Evolutionary conservation across 2,113 vertebrate genomes (phyloP).

Genomic region (Numenius arquata): DNA sequence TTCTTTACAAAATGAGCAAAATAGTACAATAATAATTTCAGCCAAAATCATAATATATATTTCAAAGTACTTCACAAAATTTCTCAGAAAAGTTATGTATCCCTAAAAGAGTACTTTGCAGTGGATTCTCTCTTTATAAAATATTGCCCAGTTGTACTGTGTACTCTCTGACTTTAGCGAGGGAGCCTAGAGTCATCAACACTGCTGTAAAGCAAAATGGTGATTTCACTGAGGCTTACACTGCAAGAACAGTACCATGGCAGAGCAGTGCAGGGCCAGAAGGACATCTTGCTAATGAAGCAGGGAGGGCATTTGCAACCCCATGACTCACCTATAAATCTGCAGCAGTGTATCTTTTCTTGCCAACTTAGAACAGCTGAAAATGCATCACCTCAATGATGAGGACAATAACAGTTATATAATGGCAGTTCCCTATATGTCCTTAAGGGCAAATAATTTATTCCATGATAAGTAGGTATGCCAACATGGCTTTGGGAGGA

Average conservation of each 20-base stretch:
- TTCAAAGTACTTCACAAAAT: not conserved
- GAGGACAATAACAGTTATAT: not conserved
- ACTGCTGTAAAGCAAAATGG: not conserved
- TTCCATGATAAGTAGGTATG: not conserved
- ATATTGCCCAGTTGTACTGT: not conserved
- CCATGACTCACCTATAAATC: not conserved
- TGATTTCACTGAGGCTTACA: not conserved
- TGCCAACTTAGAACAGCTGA: not conserved
- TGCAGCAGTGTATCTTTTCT: accelerated
- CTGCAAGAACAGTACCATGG: not conserved
- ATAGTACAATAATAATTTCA: not conserved
- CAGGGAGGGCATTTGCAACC: not conserved
- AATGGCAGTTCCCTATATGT: not conserved
- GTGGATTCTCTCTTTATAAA: not conserved
- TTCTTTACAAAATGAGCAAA: not conserved
- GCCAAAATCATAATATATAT: not conserved
- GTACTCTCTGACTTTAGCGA: not conserved
- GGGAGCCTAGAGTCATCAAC: not conserved
- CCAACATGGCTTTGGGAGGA: not conserved
- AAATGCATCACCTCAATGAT: not conserved
- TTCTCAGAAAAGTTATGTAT: not conserved
- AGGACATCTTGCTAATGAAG: not conserved
- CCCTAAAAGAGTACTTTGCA: not conserved
- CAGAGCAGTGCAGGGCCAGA: not conserved
- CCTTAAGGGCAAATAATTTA: not conserved